Conservation (phyloP, 2,113 vertebrate species). For the Atractosteus spatula region DNA sequence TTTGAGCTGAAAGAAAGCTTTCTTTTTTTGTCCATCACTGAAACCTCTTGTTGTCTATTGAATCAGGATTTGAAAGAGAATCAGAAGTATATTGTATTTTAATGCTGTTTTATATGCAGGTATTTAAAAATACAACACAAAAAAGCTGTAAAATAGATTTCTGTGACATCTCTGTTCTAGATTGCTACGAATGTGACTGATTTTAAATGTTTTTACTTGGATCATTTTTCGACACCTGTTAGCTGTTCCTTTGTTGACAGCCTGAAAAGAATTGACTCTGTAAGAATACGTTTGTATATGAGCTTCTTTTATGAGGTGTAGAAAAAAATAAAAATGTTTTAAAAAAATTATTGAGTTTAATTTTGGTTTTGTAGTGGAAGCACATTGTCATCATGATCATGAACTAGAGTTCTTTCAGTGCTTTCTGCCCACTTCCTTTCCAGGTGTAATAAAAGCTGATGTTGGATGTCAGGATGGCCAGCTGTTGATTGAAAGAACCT, state of each 20-base stretch:
- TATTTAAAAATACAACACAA: slow-evolving; percentile 41
- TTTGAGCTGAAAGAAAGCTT: slow-evolving; percentile 33
- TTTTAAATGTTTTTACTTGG: slow-evolving; percentile 21
- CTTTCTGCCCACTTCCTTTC: no score
- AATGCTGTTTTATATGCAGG: slow-evolving; percentile 46
- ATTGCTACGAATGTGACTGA: slow-evolving; percentile 41
- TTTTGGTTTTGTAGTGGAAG: no score
- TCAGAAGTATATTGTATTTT: slow-evolving; percentile 46
- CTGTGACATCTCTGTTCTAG: slow-evolving; percentile 46
- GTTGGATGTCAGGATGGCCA: no score
- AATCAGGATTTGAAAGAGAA: slow-evolving; percentile 18
- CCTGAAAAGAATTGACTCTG: slow-evolving; percentile 48
- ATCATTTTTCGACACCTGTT: slow-evolving; percentile 25
- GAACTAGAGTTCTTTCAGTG: no score
- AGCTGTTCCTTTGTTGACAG: slow-evolving; percentile 54
- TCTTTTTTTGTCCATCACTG: slow-evolving; percentile 25
- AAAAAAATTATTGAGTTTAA: slow-evolving; percentile 30
- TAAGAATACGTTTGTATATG: slow-evolving; percentile 53
- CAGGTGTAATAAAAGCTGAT: no score
- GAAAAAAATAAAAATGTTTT: slow-evolving; percentile 59
- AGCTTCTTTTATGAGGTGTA: slow-evolving; percentile 46
- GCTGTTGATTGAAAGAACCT: no score
- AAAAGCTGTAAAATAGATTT: slow-evolving; percentile 42
- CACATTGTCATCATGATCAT: no score
- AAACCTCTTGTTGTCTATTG: slow-evolving; percentile 32